Base-by-base conservation (phyloP, 1,140 invertebrate genomes). In the Papilio aristodemus region DNA sequence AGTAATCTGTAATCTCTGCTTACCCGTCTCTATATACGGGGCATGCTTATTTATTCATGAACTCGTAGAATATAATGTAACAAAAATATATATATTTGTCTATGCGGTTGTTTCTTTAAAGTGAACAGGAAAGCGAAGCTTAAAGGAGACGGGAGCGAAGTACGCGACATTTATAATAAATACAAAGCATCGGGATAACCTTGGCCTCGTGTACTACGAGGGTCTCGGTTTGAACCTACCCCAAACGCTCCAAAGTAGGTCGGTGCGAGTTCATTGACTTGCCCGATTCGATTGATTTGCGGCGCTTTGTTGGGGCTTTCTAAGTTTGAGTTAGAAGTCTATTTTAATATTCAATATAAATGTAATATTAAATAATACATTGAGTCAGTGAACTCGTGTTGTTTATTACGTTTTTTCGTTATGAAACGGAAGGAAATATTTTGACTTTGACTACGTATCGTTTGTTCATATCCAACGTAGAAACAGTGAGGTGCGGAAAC, bases 241-340 rank as follows among this genome's bases (percentile, higher is more conserved):
- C 59, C 59, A 62, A 62, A 38, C 36, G 43, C n/a, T 4, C 10
- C 59, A 36, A 62, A 62, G 59, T 62, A 62, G 59, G 59, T 39
- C 36, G 19, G 27, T 32, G 2, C 46, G 59, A 38, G 59, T 38
- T 62, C 59, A 17, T 37, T 38, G 59, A 62, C 59, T 54, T 54
- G 10, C 4, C 6, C 19, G 22, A 54, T 54, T 19, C 19, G 22
- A 54, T 54, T 19, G 46, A 54, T 54, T 54, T 54, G 10, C 46
- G 11, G 46, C 19, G 9, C 10, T 13, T 9, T 11, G 19, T 54
- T 54, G 19, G 46, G 46, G 22, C 46, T 25, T 19, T 9, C 1
- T 13, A 25, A 19, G 9, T 25, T 54, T 10, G 46, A 54, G 46
- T 54, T 25, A 54, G 46, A 4, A 10, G 46, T 54, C 46, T 19